Base-by-base conservation (phyloP, 2,113 vertebrate species). In the Oreocharis arfaki region DNA sequence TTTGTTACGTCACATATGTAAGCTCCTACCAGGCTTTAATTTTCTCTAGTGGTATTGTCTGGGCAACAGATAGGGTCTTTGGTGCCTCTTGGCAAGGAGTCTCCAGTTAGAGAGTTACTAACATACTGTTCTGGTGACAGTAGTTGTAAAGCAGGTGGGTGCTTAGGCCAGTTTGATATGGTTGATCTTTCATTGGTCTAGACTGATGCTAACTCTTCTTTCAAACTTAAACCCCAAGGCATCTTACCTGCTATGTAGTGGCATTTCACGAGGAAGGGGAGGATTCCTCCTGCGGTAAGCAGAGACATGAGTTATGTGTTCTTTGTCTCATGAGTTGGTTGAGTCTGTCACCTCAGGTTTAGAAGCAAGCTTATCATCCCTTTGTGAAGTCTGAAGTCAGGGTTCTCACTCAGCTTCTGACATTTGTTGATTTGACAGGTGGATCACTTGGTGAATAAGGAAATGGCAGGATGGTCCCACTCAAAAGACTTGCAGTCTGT, bases 1-100 rank as follows among this genome's bases (percentile, higher is more conserved):
- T 50, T 35, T 22, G 17, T 81, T 28, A 24, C 0, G 1, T 47
- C 35, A 49, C 1, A 1, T 17, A 15, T 32, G 5, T 10, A 22
- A 84, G 13, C 4, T 75, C 33, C 28, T 9, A 27, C 22, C 16
- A 78, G 28, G 13, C 28, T 78, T 32, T 14, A 56, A 33, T 59
- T 55, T 74, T 75, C 46, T 65, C 18, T 46, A 46, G 22, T 35
- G 10, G 22, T 37, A 33, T 44, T 74, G 3, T 84, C 46, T 75
- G 28, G 9, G 13, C 1, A 8, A 49, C 13, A 85, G 47, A 57
- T 19, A 17, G 13, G 27, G 1, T 2, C 20, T 76, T 67, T 4
- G 1, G 16, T 65, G 42, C 47, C 28, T 64, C 32, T 73, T 18
- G 49, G 39, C 11, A 85, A 53, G 47, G 16, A 71, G 2, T 33